Conservation (phyloP, 2,797 vertebrate species). For the Loriculus beryllinus region DNA sequence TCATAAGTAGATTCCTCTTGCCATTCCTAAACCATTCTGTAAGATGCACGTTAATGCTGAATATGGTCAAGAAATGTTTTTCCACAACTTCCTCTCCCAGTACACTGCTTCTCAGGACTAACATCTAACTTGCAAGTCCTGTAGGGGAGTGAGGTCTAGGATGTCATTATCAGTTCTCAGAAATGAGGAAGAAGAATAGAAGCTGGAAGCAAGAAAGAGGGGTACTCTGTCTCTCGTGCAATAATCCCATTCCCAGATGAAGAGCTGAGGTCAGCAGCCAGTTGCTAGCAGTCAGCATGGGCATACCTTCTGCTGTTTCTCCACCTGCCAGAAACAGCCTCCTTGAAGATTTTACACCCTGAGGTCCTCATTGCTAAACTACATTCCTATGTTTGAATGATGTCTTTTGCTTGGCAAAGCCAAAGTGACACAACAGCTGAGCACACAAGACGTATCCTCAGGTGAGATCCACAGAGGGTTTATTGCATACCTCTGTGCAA, state of each 20-base stretch:
- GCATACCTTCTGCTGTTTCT: neutral
- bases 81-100: neutral
- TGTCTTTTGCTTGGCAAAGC: neutral
- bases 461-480: neutral
- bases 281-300: neutral
- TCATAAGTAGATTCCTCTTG: neutral
- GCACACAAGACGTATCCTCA: neutral
- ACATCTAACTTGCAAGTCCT: neutral
- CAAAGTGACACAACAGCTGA: neutral
- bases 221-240: neutral
- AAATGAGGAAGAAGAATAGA: neutral
- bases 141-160: neutral
- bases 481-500: neutral
- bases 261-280: fast-evolving
- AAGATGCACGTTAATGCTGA: neutral
- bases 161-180: neutral
- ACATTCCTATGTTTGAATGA: neutral
- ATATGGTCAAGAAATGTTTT: constrained; percentile 19
- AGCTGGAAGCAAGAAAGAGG: neutral
- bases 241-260: neutral
- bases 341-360: neutral
- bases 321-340: neutral
- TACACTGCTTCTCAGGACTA: neutral
- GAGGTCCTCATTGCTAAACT: neutral
- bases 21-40: neutral